phyloP scores from a whole-genome alignment of 2,113 vertebrate species.

The Scalopus aquaticus region DNA sequence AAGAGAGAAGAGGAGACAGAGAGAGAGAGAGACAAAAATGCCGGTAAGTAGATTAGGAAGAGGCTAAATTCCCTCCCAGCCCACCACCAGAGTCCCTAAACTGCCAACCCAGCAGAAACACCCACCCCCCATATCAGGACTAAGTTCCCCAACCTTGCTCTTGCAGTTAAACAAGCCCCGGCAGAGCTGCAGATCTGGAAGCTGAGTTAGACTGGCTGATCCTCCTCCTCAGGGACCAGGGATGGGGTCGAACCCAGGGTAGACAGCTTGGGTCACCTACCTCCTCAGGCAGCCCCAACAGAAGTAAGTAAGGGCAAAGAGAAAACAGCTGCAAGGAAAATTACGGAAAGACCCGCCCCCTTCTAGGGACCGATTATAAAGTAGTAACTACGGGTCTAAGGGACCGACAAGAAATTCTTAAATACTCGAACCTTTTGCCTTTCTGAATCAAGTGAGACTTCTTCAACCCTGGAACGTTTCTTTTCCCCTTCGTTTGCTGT shows the following conservation, averaged over 20 bases:
- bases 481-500: background rate
- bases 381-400: background rate
- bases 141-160: background rate
- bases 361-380: conserved; percentile 31
- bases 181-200: background rate
- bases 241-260: background rate
- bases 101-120: background rate
- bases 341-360: conserved; percentile 6
- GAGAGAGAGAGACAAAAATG: too few species aligned
- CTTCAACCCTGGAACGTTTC: background rate
- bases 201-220: background rate
- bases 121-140: background rate
- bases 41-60: background rate
- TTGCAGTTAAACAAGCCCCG: background rate
- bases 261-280: rapidly evolving
- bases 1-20: background rate
- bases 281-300: rapidly evolving
- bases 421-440: background rate
- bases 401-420: background rate
- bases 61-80: background rate
- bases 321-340: background rate
- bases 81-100: background rate
- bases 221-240: background rate
- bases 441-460: background rate
- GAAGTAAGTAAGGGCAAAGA: rapidly evolving